Percentiles rank a stretch among this genome's conserved stretches.
Conservation (phyloP, 2,888 invertebrate genomes). For the Amblyjoppa fuscipennis region DNA sequence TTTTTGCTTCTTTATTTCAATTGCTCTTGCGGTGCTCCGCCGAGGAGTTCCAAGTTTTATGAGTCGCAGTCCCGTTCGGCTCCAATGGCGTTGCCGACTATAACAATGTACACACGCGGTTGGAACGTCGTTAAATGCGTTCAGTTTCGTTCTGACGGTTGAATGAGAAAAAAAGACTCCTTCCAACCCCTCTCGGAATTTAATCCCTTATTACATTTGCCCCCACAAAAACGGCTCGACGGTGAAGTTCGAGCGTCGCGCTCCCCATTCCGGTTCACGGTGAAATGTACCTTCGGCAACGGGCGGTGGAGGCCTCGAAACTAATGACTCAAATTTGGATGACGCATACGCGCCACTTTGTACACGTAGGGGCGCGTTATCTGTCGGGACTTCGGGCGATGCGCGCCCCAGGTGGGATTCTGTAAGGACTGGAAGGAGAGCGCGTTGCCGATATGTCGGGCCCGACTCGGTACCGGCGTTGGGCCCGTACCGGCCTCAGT, state of each 20-base stretch:
- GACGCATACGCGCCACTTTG: background rate
- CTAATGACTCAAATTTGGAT: background rate
- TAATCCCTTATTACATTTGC: constrained; percentile 1
- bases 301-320: background rate
- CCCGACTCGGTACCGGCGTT: too few species aligned
- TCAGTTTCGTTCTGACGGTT: background rate
- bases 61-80: background rate
- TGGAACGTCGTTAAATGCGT: constrained; percentile 12
- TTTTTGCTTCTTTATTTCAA: background rate
- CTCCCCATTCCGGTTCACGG: background rate
- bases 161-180: background rate
- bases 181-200: background rate
- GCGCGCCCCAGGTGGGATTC: background rate
- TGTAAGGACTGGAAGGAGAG: background rate
- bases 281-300: background rate
- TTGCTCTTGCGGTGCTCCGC: background rate
- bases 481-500: too few species aligned
- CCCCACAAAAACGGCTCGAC: background rate
- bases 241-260: background rate
- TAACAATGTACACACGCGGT: background rate
- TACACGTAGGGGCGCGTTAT: background rate
- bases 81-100: background rate
- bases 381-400: background rate
- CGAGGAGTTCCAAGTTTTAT: background rate
- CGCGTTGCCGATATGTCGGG: background rate